Base-by-base conservation (phyloP, 2,888 invertebrate species). In the Lumbricus terrestris region DNA sequence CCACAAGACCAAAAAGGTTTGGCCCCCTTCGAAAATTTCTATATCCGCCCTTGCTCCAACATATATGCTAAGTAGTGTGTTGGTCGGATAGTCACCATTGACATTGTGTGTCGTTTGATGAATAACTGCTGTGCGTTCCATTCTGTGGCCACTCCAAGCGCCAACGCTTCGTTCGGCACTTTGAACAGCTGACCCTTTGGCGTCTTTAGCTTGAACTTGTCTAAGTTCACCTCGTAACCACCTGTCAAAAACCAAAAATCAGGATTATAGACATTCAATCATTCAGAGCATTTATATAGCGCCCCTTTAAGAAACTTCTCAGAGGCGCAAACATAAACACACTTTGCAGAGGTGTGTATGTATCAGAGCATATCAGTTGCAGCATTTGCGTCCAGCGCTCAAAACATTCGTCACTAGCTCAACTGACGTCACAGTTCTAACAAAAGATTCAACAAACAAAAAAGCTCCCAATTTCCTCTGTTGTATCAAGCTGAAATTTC, bases 81-180 rank as follows among this genome's bases (percentile, higher is more conserved):
- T 11, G 47, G 8, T 69, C 18, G 29, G n/a, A 69, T 69, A 69
- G 16, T 69, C 96, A 97, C 97, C 96, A 99, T 95, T 95, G 98
- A 98, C 98, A 99, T 99, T 82, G 96, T 96, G 89, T 97, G 96
- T 93, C 96, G 96, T 91, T 97, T 95, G 92, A 99, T 97, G 90
- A 95, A 95, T 40, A 97, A 96, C 92, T 96, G 96, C 95, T 99
- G 99, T 15, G 97, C 96, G 93, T 97, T 97, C 98, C 99, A 99
- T 96, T 99, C 99, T 42, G 97, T 96, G 1, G 99, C 98, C 88
- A 99, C 96, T 34, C 98, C 98, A 91, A 98, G 96, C 2, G 99
- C 99, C 89, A 99, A 95, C 0, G 97, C 96, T 95, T 99, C 98
- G 95, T 96, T 97, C 38, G 96, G 96, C 0, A 98, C 96, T 91